Percentiles rank a stretch among this genome's conserved stretches.
These are phyloP conservation scores for Odocoileus hemionus DNA, from an alignment of 2,113 vertebrate genomes.

Conservation along the genomic window DNA sequence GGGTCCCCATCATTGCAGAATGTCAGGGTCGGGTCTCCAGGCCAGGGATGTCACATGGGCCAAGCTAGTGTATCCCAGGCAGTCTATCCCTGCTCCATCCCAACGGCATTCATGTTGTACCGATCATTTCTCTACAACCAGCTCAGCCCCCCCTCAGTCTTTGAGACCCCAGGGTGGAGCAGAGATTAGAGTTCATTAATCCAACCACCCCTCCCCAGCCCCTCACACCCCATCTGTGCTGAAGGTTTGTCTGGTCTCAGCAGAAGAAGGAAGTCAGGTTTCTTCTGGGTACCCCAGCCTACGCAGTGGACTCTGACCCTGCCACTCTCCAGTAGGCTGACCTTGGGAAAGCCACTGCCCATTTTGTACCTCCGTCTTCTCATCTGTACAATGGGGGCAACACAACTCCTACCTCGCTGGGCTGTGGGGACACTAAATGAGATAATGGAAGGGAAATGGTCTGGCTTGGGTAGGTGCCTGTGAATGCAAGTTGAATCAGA, in stretches of 20 bases:
- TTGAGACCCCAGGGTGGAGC: neutral
- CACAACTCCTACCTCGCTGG: neutral
- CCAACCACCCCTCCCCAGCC: neutral
- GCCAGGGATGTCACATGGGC: neutral
- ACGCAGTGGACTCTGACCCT: neutral
- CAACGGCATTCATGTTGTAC: fast-evolving
- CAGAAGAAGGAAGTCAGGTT: neutral
- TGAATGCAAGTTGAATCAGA: neutral
- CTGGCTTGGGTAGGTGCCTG: neutral
- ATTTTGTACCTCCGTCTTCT: neutral
- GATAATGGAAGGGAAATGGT: neutral
- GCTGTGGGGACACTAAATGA: neutral
- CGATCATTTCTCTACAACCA: neutral
- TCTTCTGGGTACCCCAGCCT: neutral
- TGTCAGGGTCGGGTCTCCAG: no score
- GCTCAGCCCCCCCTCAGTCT: neutral
- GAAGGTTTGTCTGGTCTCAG: neutral
- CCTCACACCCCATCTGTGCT: neutral
- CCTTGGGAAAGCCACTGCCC: neutral
- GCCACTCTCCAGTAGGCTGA: neutral
- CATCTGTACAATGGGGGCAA: neutral
- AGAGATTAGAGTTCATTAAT: neutral
- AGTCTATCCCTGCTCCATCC: neutral
- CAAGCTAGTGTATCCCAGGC: neutral
- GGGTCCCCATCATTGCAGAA: neutral